A percentile compares a stretch with the other conserved stretches of the same genome.
phyloP scores from a whole-genome alignment of 2,113 vertebrate genomes.

The Montifringilla adamsi region DNA sequence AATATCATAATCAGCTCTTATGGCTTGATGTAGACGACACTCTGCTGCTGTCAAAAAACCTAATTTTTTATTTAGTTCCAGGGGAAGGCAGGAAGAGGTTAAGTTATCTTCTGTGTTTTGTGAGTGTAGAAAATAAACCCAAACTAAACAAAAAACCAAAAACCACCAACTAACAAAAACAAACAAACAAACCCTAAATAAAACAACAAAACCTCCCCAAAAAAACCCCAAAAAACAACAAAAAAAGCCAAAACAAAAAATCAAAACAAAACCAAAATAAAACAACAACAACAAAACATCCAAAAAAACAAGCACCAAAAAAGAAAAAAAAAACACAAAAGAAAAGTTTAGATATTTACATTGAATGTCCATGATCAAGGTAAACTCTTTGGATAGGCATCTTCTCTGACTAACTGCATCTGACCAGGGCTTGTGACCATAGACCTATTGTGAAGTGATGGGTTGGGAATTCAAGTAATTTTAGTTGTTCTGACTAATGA shows the following conservation, averaged over 20 bases:
- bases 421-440: not conserved
- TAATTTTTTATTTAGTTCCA: not conserved
- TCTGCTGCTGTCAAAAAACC: not conserved
- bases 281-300: too few relatives aligned
- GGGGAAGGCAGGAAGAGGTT: fast-evolving
- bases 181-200: not conserved
- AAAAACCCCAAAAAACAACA: not conserved
- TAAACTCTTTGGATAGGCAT: not conserved
- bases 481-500: not conserved
- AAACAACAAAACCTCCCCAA: not conserved
- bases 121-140: not conserved
- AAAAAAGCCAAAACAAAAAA: not conserved
- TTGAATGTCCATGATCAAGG: not conserved
- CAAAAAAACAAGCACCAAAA: not conserved
- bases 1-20: not conserved
- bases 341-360: not conserved
- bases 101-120: not conserved
- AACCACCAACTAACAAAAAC: not conserved
- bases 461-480: not conserved
- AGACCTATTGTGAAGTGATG: not conserved
- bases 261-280: not conserved
- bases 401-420: not conserved
- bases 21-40: not conserved
- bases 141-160: not conserved
- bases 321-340: not conserved